Evolutionary conservation across 2,797 vertebrate genomes (phyloP).

Genomic region (Protosalanx chinensis): DNA sequence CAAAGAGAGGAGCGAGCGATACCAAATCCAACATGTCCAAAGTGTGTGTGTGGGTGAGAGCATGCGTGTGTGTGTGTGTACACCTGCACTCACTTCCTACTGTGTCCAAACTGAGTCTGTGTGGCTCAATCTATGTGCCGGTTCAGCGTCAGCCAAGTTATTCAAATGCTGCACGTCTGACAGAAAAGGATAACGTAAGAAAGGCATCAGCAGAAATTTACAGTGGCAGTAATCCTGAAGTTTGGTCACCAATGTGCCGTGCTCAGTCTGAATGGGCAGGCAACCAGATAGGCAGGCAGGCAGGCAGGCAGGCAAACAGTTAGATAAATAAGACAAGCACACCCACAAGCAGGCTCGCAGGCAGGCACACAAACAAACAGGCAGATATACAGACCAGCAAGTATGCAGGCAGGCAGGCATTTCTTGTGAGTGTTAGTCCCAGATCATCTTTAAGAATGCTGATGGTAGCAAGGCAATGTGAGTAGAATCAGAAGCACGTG

Average conservation of each 20-base stretch:
- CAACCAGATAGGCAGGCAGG: slow-evolving; percentile 26
- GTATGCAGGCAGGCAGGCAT: slow-evolving; percentile 42
- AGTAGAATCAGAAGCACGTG: slow-evolving; percentile 22
- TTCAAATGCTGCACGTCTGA: slow-evolving; percentile 74
- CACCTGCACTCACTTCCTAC: too few species aligned
- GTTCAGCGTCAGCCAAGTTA: slow-evolving; percentile 69
- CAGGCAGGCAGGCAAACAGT: slow-evolving; percentile 31
- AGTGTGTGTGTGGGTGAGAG: slow-evolving; percentile 1
- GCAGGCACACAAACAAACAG: neutral
- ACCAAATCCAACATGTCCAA: too few species aligned
- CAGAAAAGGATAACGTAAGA: slow-evolving; percentile 73
- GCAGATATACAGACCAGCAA: slow-evolving; percentile 18
- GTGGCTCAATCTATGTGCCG: slow-evolving; percentile 62
- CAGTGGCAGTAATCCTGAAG: slow-evolving; percentile 77
- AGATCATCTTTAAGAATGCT: slow-evolving; percentile 66
- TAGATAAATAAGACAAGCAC: too few species aligned
- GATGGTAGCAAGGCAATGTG: slow-evolving; percentile 52
- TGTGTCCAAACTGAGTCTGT: neutral
- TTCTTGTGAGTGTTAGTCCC: slow-evolving; percentile 73
- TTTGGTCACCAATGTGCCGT: slow-evolving; percentile 68
- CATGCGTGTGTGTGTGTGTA: neutral
- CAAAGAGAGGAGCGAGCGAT: too few species aligned
- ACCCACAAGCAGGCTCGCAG: neutral
- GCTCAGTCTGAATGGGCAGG: slow-evolving; percentile 42
- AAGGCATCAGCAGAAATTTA: slow-evolving; percentile 78